Conservation (phyloP, 1,140 invertebrate genomes). For the Pseudomyrmex concolor region DNA sequence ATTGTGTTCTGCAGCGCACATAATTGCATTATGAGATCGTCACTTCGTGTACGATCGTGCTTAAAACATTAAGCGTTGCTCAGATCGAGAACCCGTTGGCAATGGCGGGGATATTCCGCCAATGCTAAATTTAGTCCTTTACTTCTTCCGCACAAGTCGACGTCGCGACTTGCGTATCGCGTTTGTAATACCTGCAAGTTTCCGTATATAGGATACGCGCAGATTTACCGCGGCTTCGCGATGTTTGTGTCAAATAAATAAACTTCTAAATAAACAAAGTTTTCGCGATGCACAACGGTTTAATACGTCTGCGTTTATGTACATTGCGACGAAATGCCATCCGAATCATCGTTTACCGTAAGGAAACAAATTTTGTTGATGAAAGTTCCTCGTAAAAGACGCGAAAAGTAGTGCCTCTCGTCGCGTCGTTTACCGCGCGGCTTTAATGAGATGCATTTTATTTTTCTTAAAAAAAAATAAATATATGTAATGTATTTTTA, state of each 20-base stretch:
- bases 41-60: conserved; percentile 12
- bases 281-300: conserved; percentile 51
- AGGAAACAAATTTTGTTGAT: conserved; percentile 54
- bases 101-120: conserved; percentile 10
- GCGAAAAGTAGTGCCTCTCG: conserved; percentile 40
- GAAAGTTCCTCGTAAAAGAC: conserved; percentile 52
- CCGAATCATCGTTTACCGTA: conserved; percentile 47
- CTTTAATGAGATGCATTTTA: conserved; percentile 41
- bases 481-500: conserved; percentile 6
- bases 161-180: conserved; percentile 15
- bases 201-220: conserved; percentile 48
- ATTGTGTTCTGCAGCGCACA: neutral
- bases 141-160: conserved; percentile 42
- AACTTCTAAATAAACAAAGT: conserved; percentile 51
- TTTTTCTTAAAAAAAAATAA: neutral
- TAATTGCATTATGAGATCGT: conserved; percentile 20
- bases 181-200: conserved; percentile 39
- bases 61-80: conserved; percentile 30
- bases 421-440: conserved; percentile 10
- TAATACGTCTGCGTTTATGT: conserved; percentile 37
- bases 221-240: conserved; percentile 37
- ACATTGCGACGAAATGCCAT: conserved; percentile 34
- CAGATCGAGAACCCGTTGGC: conserved; percentile 4
- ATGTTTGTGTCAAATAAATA: conserved; percentile 58
- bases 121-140: conserved; percentile 56